Percentiles rank a stretch among this genome's conserved stretches.
Evolutionary conservation across 2,888 invertebrate genomes (phyloP).

Genomic region (Gastrophysa polygoni): DNA sequence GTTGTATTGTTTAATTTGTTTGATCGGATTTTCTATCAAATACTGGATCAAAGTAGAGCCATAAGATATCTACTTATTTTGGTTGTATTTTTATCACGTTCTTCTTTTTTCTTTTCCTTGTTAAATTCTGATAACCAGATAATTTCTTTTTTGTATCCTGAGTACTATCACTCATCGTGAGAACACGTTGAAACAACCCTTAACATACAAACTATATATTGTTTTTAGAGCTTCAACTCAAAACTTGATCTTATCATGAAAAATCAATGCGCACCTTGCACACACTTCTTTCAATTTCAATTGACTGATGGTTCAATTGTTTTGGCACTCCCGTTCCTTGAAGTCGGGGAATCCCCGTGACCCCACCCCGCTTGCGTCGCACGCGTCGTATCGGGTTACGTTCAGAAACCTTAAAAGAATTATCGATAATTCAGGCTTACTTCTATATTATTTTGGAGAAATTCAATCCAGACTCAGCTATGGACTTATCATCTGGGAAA

Average conservation of each 20-base stretch:
- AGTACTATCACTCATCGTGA: slow-evolving; percentile 18
- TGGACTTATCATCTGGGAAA: too few relatives aligned
- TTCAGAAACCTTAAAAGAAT: too few relatives aligned
- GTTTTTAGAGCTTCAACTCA: too few relatives aligned
- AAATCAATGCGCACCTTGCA: background rate
- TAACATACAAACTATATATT: slow-evolving; percentile 18
- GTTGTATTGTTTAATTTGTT: background rate
- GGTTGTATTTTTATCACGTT: slow-evolving; percentile 27
- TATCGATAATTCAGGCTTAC: too few relatives aligned
- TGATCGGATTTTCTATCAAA: background rate
- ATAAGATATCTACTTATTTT: slow-evolving; percentile 25
- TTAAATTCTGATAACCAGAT: slow-evolving; percentile 22
- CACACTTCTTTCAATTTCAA: too few relatives aligned
- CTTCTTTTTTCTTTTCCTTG: slow-evolving; percentile 28
- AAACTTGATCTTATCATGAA: background rate
- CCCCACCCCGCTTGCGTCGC: too few relatives aligned
- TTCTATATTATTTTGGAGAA: too few relatives aligned
- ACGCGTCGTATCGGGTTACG: too few relatives aligned
- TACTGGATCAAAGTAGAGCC: slow-evolving; percentile 16
- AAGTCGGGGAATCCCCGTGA: slow-evolving; percentile 23
- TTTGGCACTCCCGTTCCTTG: background rate
- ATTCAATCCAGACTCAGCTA: too few relatives aligned
- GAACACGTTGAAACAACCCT: slow-evolving; percentile 19
- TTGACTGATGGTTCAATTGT: slow-evolving; percentile 16
- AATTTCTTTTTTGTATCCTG: slow-evolving; percentile 17